Evolutionary conservation across 2,888 invertebrate species (phyloP).

Genomic region (Alloplasta piceator): DNA sequence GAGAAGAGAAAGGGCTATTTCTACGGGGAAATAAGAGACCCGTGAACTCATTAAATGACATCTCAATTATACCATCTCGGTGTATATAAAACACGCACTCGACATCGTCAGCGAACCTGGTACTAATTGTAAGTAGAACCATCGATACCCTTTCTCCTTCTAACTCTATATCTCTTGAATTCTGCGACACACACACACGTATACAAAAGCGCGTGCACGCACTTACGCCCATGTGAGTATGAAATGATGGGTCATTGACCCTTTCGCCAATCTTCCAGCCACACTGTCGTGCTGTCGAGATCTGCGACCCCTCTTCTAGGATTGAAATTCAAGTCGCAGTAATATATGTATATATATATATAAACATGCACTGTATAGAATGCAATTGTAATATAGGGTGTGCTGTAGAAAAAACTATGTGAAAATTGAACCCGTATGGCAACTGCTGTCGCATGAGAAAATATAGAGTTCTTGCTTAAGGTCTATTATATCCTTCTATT

Average conservation of each 20-base stretch:
- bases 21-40: conserved; percentile 51
- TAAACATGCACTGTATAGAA: not conserved
- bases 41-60: conserved; percentile 57
- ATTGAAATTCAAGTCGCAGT: conserved; percentile 53
- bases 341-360: not conserved
- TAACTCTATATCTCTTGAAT: conserved; percentile 66
- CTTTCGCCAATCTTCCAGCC: conserved; percentile 34
- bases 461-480: conserved; percentile 11
- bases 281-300: conserved; percentile 4
- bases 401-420: conserved; percentile 1
- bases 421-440: conserved; percentile 36
- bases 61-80: conserved; percentile 58
- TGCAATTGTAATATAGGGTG: conserved; percentile 20
- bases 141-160: conserved; percentile 58
- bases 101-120: conserved; percentile 54
- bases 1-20: conserved; percentile 52
- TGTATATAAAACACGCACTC: conserved; percentile 33
- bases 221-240: no score
- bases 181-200: not conserved
- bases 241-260: conserved; percentile 52
- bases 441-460: conserved; percentile 35
- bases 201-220: not conserved
- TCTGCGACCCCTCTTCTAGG: conserved; percentile 35
- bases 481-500: conserved; percentile 7
- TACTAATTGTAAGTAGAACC: conserved; percentile 63